phyloP scores from a whole-genome alignment of 2,888 invertebrate genomes.

The Hoplodrina blanda region DNA sequence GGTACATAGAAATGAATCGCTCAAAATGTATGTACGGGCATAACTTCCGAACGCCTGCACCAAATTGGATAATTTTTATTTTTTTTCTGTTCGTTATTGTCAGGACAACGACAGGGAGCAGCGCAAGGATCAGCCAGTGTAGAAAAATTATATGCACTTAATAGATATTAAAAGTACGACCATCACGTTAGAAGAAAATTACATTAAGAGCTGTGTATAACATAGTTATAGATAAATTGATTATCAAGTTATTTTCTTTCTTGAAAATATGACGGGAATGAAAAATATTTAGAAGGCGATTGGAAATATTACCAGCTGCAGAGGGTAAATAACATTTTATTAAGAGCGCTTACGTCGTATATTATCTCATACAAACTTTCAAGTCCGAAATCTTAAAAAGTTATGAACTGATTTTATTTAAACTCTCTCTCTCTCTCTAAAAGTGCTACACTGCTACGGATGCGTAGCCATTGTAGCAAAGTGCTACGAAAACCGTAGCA shows the following conservation, averaged over 20 bases:
- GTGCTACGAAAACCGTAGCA: slow-evolving; percentile 37
- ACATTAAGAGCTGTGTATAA: no score
- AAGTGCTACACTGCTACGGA: slow-evolving; percentile 18
- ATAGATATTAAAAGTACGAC: no score
- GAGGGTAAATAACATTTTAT: slow-evolving; percentile 11
- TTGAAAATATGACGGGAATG: not conserved
- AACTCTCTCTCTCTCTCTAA: no score
- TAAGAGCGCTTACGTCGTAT: not conserved
- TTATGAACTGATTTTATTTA: not conserved
- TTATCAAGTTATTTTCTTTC: slow-evolving; percentile 11
- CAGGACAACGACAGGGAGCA: no score
- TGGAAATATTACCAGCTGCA: slow-evolving; percentile 1
- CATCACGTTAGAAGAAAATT: no score
- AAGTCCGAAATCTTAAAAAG: not conserved
- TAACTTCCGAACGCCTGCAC: no score
- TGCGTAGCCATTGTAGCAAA: slow-evolving; percentile 1
- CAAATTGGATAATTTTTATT: no score
- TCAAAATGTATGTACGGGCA: no score
- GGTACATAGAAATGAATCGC: no score
- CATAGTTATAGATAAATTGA: not conserved
- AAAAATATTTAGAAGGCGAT: slow-evolving; percentile 31
- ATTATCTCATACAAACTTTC: not conserved
- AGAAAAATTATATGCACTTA: no score
- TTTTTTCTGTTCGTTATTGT: no score
- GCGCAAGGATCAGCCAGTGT: no score